Percentiles rank a stretch among this genome's conserved stretches.
These are phyloP conservation scores for Hymenochirus boettgeri DNA, from an alignment of 2,113 vertebrate genomes.

Conservation along the genomic window DNA sequence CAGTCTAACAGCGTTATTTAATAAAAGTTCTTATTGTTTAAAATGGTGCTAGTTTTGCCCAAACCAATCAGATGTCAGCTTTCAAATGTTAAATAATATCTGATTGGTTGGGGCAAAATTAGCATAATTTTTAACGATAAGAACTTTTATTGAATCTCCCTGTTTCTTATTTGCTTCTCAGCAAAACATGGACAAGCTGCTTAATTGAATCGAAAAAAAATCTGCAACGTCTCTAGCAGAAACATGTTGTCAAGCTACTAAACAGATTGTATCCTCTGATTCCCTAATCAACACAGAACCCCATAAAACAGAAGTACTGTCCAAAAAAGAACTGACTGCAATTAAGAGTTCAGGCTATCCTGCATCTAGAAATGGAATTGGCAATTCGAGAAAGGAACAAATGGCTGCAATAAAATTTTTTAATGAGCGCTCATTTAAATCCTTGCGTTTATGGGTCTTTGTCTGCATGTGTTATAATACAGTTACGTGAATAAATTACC, in stretches of 20 bases:
- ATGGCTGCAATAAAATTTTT: constrained; percentile 15
- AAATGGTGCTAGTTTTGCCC: too few species aligned
- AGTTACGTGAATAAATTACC: background rate
- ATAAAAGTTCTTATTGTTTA: too few species aligned
- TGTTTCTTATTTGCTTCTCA: constrained; percentile 27
- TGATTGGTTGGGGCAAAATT: too few species aligned
- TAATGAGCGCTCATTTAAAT: constrained; percentile 15
- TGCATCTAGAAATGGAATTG: constrained; percentile 10
- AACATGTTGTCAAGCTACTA: constrained; percentile 20
- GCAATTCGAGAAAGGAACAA: constrained; percentile 2
- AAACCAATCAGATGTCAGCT: too few species aligned
- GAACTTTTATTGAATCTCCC: too few species aligned
- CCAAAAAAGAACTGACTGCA: constrained; percentile 32
- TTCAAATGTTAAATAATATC: too few species aligned
- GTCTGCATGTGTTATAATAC: constrained; percentile 20
- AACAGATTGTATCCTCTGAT: constrained; percentile 38
- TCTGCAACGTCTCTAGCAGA: constrained; percentile 5
- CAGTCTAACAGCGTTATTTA: too few species aligned
- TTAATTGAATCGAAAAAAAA: constrained; percentile 36
- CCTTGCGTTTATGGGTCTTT: constrained; percentile 11
- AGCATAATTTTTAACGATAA: too few species aligned
- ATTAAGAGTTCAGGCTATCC: constrained; percentile 21
- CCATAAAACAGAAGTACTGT: constrained; percentile 26
- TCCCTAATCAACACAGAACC: constrained; percentile 35
- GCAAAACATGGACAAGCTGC: constrained; percentile 25